Percentiles rank a stretch among this genome's conserved stretches.
Evolutionary conservation across 2,113 vertebrate genomes (phyloP).

Genomic region (Limnothrissa miodon): DNA sequence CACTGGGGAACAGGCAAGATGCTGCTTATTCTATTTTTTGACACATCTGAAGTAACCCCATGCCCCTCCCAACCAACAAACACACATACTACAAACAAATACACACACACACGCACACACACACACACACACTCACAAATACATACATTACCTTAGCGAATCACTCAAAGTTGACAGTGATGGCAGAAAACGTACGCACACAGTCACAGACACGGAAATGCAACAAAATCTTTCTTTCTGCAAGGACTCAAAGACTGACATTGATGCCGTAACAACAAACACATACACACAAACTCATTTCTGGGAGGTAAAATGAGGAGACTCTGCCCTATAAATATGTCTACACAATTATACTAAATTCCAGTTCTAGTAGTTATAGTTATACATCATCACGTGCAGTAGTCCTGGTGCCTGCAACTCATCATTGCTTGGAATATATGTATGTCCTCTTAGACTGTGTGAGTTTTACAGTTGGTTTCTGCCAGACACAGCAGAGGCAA

Average conservation of each 20-base stretch:
- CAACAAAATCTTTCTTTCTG: too few relatives aligned
- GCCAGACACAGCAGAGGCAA: background rate
- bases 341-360: too few relatives aligned
- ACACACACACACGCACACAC: background rate
- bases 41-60: background rate
- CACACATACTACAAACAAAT: background rate
- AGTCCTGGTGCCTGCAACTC: background rate
- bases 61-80: background rate
- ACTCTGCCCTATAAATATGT: background rate
- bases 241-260: too few relatives aligned
- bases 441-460: background rate
- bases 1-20: background rate
- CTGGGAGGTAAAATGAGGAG: background rate
- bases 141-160: background rate
- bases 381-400: background rate
- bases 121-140: background rate
- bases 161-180: background rate
- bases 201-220: background rate
- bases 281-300: background rate
- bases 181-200: background rate
- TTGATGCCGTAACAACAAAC: background rate
- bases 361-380: background rate
- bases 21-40: slow-evolving; percentile 6
- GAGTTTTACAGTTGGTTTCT: background rate
- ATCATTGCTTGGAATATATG: background rate